These are phyloP conservation scores for Syngnathus rostellatus DNA, from an alignment of 2,797 vertebrate species.

Conservation along the genomic window DNA sequence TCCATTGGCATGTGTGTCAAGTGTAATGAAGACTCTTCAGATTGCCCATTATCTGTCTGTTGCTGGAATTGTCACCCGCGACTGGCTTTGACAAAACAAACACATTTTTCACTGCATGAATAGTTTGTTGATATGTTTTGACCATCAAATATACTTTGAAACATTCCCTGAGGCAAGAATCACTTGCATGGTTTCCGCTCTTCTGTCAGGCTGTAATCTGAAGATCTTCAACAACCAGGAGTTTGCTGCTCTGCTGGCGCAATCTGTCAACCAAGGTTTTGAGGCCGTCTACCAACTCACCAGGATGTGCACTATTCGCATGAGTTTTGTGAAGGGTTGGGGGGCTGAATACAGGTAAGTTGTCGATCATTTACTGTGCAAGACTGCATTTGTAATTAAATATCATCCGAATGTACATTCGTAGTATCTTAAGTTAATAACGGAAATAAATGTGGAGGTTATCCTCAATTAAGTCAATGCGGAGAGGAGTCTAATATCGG, in stretches of 20 bases:
- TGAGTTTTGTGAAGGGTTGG: constrained; percentile 99
- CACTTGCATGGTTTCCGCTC: not conserved
- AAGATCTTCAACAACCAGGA: constrained; percentile 99
- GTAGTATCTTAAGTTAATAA: too few relatives aligned
- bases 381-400: not conserved
- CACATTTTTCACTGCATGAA: not conserved
- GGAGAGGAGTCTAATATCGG: too few relatives aligned
- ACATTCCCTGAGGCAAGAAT: not conserved
- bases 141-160: not conserved
- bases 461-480: too few relatives aligned
- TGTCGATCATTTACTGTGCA: not conserved
- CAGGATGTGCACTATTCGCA: constrained; percentile 97
- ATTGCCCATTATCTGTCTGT: not conserved
- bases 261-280: constrained; percentile 98
- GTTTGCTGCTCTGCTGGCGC: constrained; percentile 90
- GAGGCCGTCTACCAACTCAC: constrained; percentile 98
- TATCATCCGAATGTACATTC: too few relatives aligned
- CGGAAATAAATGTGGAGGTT: too few relatives aligned
- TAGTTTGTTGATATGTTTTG: not conserved
- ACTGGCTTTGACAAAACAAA: not conserved
- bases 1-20: too few relatives aligned
- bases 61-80: not conserved
- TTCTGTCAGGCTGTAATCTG: constrained; percentile 84
- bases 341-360: constrained; percentile 93
- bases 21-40: too few relatives aligned